These are phyloP conservation scores for Protaetia brevitarsis DNA, from an alignment of 1,140 invertebrate species.

Conservation along the genomic window DNA sequence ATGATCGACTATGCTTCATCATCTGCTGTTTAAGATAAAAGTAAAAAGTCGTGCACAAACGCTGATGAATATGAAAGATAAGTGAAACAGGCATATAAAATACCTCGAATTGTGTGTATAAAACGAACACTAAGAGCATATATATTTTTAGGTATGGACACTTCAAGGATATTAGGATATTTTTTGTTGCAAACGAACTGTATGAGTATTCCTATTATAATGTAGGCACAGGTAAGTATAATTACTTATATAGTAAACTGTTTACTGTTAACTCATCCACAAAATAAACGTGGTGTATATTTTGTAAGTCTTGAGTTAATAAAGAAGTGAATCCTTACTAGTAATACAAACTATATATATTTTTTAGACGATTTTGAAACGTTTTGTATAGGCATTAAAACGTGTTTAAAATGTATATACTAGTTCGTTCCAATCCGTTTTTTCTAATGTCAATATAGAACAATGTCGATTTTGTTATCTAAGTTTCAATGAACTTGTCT, in stretches of 20 bases:
- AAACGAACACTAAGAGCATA: neutral
- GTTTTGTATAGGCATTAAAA: too few species aligned
- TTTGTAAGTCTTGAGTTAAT: too few species aligned
- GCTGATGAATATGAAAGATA: slow-evolving; percentile 17
- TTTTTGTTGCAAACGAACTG: neutral
- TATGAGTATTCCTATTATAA: neutral
- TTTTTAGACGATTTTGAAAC: neutral
- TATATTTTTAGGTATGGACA: slow-evolving; percentile 15
- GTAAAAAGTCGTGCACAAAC: neutral
- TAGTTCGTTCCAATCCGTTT: too few species aligned
- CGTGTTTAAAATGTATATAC: too few species aligned
- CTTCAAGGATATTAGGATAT: neutral
- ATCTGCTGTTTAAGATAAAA: neutral
- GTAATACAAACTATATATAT: too few species aligned
- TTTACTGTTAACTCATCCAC: too few species aligned
- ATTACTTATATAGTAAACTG: neutral
- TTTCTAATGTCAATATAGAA: too few species aligned
- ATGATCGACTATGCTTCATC: slow-evolving; percentile 10
- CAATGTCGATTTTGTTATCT: too few species aligned
- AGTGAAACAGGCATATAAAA: slow-evolving; percentile 17
- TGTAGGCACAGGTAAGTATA: slow-evolving; percentile 7
- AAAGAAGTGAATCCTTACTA: too few species aligned
- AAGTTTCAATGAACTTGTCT: too few species aligned
- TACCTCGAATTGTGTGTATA: neutral
- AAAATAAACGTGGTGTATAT: neutral